phyloP scores from a whole-genome alignment of 2,888 invertebrate genomes.

The Drosophila glabriapex region DNA sequence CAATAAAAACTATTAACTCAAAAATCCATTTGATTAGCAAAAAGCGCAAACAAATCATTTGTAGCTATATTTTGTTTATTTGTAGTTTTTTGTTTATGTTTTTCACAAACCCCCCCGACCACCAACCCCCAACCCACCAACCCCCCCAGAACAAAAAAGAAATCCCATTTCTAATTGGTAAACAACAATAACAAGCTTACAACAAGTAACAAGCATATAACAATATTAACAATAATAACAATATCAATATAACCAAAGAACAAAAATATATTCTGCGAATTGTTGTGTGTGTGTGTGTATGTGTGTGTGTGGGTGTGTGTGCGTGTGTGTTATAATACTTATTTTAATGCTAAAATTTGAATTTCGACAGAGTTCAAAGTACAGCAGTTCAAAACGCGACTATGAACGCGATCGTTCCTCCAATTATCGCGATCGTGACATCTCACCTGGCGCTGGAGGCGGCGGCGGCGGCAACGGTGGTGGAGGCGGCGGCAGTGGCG shows the following conservation, averaged over 20 bases:
- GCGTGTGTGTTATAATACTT: neutral
- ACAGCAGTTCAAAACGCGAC: constrained; percentile 91
- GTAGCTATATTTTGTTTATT: constrained; percentile 16
- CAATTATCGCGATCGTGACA: constrained; percentile 85
- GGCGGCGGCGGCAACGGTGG: constrained; percentile 66
- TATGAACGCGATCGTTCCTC: constrained; percentile 86
- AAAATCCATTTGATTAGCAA: constrained; percentile 6
- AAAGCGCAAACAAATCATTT: constrained; percentile 4
- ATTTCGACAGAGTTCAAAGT: constrained; percentile 90
- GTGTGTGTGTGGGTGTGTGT: neutral
- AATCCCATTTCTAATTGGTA: constrained; percentile 11
- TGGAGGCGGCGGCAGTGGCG: constrained; percentile 62
- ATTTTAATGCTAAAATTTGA: constrained; percentile 14
- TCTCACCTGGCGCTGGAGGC: constrained; percentile 83
- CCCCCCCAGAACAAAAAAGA: neutral
- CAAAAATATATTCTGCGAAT: constrained; percentile 1
- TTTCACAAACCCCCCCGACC: neutral
- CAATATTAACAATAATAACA: constrained; percentile 8
- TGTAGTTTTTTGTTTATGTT: constrained; percentile 15
- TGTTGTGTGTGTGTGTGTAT: neutral
- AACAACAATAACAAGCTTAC: constrained; percentile 14
- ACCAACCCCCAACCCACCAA: neutral
- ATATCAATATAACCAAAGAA: constrained; percentile 17
- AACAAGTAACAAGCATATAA: constrained; percentile 15
- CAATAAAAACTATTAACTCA: constrained; percentile 21